Base-by-base conservation (phyloP, 2,797 vertebrate genomes). In the Bovichtus diacanthus region DNA sequence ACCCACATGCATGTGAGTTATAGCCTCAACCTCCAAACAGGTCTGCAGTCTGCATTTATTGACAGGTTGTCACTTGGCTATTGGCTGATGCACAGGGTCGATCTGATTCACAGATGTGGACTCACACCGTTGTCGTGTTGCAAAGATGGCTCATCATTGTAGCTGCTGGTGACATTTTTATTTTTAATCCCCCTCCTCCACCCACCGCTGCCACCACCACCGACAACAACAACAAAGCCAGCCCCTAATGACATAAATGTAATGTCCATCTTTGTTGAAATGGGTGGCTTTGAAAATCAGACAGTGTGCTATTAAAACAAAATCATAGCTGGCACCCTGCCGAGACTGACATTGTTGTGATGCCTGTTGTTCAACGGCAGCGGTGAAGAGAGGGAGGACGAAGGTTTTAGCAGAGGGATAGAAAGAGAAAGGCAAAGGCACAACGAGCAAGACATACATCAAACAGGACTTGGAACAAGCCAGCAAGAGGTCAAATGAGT, bases 221-320 rank as follows among this genome's bases (percentile, higher is more conserved):
- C 60, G 59, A 29, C 75, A 55, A 50, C 83, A 76, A 74, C 74
- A 89, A 79, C 85, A 86, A 87, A 85, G 70, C 64, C 60, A 63
- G 68, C 70, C 74, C 80, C 54, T 86, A 75, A 84, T 88, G 84
- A 85, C 91, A 90, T 83, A 87, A 81, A 87, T 68, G 81, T 50
- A 65, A 85, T 79, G 90, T 90, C 87, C 84, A 85, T 84, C 86
- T 83, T 46, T 73, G 83, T 78, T 74, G 70, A 89, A 91, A 90
- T 67, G 66, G 78, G 70, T 64, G 78, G 82, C 86, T 90, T 87
- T 85, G 77, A 89, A 84, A 89, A 84, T 73, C 68, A 84, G 81
- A 85, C 87, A 90, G 84, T 88, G 58, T 92, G 84, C 76, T 91
- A 88, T 91, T 87, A 90, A 91, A 90, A 80, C 79, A 65, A 86